Conservation (phyloP, 1,140 invertebrate species). For the Zaprionus nigranus region DNA sequence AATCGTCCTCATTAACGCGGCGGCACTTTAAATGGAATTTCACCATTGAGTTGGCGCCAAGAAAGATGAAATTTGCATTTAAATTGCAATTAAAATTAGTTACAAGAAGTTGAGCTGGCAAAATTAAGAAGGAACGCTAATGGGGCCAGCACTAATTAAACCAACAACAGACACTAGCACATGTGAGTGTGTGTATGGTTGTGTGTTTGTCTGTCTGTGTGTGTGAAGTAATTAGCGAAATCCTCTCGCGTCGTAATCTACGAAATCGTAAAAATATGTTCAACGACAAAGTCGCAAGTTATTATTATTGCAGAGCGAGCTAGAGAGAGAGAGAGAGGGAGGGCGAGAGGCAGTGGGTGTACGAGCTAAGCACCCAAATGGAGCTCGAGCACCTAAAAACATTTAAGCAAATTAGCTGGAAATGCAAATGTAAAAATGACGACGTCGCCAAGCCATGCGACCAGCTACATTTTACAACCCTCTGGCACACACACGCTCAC, state of each 20-base stretch:
- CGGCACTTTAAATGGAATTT: conserved; percentile 47
- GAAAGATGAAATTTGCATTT: conserved; percentile 42
- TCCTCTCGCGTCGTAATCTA: conserved; percentile 70
- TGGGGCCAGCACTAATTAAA: conserved; percentile 73
- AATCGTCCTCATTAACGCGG: conserved; percentile 53
- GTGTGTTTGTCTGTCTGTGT: conserved; percentile 3
- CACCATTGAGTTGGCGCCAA: conserved; percentile 23
- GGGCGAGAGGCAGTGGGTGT: not conserved
- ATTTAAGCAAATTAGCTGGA: conserved; percentile 81
- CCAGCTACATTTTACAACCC: conserved; percentile 76
- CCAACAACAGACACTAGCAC: conserved; percentile 19
- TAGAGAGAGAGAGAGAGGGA: not conserved
- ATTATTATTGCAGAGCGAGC: conserved; percentile 69
- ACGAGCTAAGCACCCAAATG: not conserved
- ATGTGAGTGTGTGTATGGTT: conserved; percentile 1
- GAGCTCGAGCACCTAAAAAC: conserved; percentile 69
- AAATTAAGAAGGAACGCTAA: conserved; percentile 70
- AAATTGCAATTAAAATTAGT: conserved; percentile 74
- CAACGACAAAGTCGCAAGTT: conserved; percentile 69
- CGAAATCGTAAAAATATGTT: conserved; percentile 79
- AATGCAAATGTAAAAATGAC: conserved; percentile 83
- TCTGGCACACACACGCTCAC: conserved; percentile 33
- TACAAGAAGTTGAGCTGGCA: conserved; percentile 29
- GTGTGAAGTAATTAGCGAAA: conserved; percentile 76
- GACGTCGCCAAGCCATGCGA: conserved; percentile 62